Evolutionary conservation across 2,113 vertebrate genomes (phyloP), one percentile per base, ranked within the genome.

Genomic region (Plecotus auritus): DNA sequence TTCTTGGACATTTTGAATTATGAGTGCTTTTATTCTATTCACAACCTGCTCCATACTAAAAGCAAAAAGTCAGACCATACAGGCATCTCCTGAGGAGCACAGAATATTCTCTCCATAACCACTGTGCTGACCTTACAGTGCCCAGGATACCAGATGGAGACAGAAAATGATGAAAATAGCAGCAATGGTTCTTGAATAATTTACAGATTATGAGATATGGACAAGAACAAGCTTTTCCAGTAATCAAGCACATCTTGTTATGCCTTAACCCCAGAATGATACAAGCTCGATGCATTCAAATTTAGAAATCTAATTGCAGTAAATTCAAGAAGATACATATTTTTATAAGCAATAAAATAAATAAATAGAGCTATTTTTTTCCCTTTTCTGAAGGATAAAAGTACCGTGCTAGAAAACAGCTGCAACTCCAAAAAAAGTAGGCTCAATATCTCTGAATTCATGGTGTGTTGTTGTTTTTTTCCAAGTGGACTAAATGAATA

Each of bases 291-390:
- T 81, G 61, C 26, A 47, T 96, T 92, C 83, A 83, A 92, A 94
- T 95, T 97, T 92, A 97, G 92, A 94, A 97, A 80, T 80, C 67
- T 96, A 97, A 97, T 95, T 94, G 93, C 93, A 92, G 83, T n/a
- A 86, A 95, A 95, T 95, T 95, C 78, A 95, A 94, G 85, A 95
- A 93, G 69, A 97, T 93, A 83, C 82, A 80, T 93, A 88, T 96
- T 96, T 95, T 95, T 66, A 93, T 95, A 90, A 97, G 97, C 90
- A 90, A 94, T 93, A 28, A 61, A 28, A 28, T 28, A 59, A 20
- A 54, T 54, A 96, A 95, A 95, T 97, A 95, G 85, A 95, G n/a
- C 35, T 20, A 72, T 93, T 88, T 95, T 80, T 76, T 82, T 66
- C 26, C 30, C 32, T 88, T 85, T 32, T 95, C 30, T 88, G 22